Base-by-base conservation (phyloP, 2,888 invertebrate genomes). In the Melanostoma mellinum region DNA sequence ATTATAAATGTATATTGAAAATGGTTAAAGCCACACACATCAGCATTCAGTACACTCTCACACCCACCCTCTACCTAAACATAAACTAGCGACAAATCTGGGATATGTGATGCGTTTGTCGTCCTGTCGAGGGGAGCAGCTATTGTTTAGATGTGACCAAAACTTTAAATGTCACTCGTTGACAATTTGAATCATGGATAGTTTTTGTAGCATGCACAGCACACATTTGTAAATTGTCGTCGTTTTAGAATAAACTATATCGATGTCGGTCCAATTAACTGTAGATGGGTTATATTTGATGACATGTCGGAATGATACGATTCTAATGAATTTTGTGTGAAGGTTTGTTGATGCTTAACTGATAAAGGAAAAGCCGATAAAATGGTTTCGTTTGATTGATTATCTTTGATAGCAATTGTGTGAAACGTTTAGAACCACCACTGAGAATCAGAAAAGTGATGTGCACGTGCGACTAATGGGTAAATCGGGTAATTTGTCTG, bases 61-160 rank as follows among this genome's bases (percentile, higher is more conserved):
- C 20, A 20, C 20, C 20, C 20, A 20, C 20, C 20, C 20, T 20
- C 20, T 20, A 20, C 20, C 20, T 20, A 20, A 20, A 20, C 20
- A 20, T 10, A 55, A 10, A 61, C 35, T 6, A 46, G 8, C 5
- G 20, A 20, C 20, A 20, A 20, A 20, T 20, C 20, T 61, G 10
- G 44, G 35, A 20, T 20, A 20, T 20, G 20, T 20, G 20, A 1
- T n/a, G n/a, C 20, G 20, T 20, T 20, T 20, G 20, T 20, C 35
- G 48, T 50, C 65, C 73, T 65, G 56, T 56, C n/a, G 46, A 65
- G 63, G 36, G 36, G 8, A 56, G 30, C 46, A 40, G 30, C 40
- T 46, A 30, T 40, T 50, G 53, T 61, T 44, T 36, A 55, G 55
- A 42, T 56, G 63, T 65, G 72, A 30, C 77, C 71, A 79, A 56